Conservation (phyloP, 2,113 vertebrate genomes). For the Dromas ardeola region DNA sequence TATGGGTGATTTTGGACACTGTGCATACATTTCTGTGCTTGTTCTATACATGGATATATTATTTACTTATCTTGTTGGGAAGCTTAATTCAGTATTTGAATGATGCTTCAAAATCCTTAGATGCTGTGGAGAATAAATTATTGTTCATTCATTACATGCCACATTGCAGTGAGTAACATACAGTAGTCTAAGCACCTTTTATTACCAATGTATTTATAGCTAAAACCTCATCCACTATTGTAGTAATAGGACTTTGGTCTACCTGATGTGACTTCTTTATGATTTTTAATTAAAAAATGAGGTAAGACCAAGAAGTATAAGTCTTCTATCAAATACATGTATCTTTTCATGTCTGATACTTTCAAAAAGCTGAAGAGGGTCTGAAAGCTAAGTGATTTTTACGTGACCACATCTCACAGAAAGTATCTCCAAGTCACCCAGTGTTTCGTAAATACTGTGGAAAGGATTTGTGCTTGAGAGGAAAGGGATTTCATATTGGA, state of each 20-base stretch:
- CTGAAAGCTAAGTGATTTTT: background rate
- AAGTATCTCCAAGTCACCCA: background rate
- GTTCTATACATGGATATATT: background rate
- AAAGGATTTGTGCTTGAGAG: background rate
- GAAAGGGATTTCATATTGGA: background rate
- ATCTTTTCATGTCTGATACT: background rate
- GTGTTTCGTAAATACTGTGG: background rate
- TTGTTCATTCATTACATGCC: background rate
- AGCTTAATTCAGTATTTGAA: conserved; percentile 29
- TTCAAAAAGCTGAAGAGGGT: background rate
- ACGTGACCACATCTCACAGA: background rate
- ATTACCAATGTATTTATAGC: background rate
- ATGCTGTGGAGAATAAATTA: background rate
- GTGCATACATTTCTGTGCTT: background rate
- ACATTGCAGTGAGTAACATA: background rate
- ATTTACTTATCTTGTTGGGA: background rate
- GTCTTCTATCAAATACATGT: background rate
- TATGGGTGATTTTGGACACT: background rate
- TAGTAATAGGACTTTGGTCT: background rate
- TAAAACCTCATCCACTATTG: background rate
- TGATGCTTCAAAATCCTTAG: background rate
- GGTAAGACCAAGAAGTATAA: background rate
- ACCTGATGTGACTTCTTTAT: background rate
- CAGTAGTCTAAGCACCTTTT: background rate
- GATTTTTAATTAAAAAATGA: background rate